Base-by-base conservation (phyloP, 2,113 vertebrate species). In the Indicator indicator region DNA sequence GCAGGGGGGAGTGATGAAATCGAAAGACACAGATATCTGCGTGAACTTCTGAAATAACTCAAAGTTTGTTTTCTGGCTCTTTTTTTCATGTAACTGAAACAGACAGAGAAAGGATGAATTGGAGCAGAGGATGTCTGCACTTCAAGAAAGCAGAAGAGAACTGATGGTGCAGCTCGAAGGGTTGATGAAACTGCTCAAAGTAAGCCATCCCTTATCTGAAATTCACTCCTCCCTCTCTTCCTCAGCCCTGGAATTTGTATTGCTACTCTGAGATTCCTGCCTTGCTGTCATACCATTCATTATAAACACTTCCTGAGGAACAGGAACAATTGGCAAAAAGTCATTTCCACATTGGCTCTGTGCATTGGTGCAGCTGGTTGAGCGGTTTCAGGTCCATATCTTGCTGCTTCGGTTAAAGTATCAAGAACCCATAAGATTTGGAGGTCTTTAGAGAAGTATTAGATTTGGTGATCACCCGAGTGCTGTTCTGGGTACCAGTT, bases 101-200 rank as follows among this genome's bases (percentile, higher is more conserved):
- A 99, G 99, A 94, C 99, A 99, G 95, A 98, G 99, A 83, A 99
- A 99, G 93, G 99, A 99, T 36, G 99, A 99, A 78, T 90, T 99
- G 95, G 99, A 99, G 78, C 98, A 99, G 96, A 98, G 99, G 82
- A 99, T 99, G 99, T 99, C 99, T 0, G 99, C 99, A 0, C 97
- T 99, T 40, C 99, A 99, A 93, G 99, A 99, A 94, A 99, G 99
- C 97, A 96, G 99, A 5, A 96, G 99, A 33, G 99, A 99, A 75
- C 98, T 99, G 96, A 99, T 99, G 99, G 99, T 99, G 48, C 99
- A 99, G 97, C 98, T 99, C 44, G 99, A 99, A 81, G 99, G 99
- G 70, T 98, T 99, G 40, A 99, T 99, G 99, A 99, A 99, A 94
- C 98, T 99, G 83, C 98, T 99, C 26, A 99, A 99, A 98, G 99